Conservation (phyloP, 2,888 invertebrate genomes). For the Conops quadrifasciatus region DNA sequence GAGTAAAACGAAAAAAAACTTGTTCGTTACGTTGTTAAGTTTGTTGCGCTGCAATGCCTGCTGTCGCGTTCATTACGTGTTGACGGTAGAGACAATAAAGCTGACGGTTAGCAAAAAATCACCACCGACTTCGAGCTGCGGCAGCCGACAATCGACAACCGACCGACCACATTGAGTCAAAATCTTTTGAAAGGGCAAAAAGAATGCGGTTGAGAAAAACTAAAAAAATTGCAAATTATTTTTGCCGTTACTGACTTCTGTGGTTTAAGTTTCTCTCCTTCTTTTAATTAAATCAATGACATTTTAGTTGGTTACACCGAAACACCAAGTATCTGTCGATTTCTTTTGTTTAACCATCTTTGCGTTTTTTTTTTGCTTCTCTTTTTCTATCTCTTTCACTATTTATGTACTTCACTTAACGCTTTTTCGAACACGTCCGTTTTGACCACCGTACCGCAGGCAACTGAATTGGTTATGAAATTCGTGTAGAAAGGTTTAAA, state of each 20-base stretch:
- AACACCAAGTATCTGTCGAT: not conserved
- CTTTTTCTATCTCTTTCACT: too few species aligned
- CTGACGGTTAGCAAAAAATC: not conserved
- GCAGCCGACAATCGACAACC: not conserved
- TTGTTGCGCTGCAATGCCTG: not conserved
- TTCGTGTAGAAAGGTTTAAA: conserved; percentile 58
- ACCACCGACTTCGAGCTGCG: not conserved
- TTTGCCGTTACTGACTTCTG: not conserved
- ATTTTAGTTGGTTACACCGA: not conserved
- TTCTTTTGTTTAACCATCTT: not conserved
- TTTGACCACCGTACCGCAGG: conserved; percentile 58
- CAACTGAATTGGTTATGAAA: conserved; percentile 59
- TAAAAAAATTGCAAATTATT: conserved; percentile 25
- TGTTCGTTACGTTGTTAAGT: conserved; percentile 39
- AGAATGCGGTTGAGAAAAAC: conserved; percentile 34
- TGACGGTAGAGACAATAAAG: not conserved
- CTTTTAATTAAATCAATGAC: not conserved
- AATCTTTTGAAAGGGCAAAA: not conserved
- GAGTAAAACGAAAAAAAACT: conserved; percentile 34
- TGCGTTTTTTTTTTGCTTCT: conserved; percentile 1
- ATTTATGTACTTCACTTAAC: too few species aligned
- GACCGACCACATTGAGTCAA: too few species aligned
- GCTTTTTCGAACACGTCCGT: conserved; percentile 51
- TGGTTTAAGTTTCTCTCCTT: not conserved
- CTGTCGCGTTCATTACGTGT: conserved; percentile 18